Percentiles rank a stretch among this genome's conserved stretches.
These are phyloP conservation scores for Ranitomeya variabilis DNA, from an alignment of 2,113 vertebrate species.

Conservation along the genomic window DNA sequence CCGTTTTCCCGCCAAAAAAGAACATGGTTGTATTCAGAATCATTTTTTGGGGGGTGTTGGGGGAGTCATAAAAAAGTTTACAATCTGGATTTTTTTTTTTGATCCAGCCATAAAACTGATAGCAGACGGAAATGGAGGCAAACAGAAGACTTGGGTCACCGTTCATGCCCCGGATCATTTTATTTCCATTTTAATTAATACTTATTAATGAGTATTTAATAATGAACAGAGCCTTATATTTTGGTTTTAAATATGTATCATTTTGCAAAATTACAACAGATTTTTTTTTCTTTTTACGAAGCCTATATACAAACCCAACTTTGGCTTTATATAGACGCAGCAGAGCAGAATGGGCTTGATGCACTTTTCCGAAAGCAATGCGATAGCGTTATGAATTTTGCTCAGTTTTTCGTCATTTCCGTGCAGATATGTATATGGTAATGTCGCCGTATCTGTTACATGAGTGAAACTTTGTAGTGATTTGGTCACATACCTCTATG, in stretches of 20 bases:
- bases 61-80: too few relatives aligned
- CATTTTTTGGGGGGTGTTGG: too few relatives aligned
- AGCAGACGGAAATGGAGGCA: too few relatives aligned
- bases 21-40: too few relatives aligned
- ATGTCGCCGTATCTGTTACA: neutral
- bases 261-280: neutral
- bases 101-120: too few relatives aligned
- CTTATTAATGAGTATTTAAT: too few relatives aligned
- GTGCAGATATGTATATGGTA: neutral
- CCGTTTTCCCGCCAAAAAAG: too few relatives aligned
- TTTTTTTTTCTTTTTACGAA: neutral
- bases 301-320: neutral
- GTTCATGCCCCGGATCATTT: too few relatives aligned
- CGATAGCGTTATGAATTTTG: neutral
- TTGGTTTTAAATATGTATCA: neutral
- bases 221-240: neutral
- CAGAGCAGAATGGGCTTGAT: neutral
- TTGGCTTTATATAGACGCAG: neutral
- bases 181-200: too few relatives aligned
- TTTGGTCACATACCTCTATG: neutral
- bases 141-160: too few relatives aligned
- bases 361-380: neutral
- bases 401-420: neutral
- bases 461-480: neutral
- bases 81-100: too few relatives aligned